phyloP scores from a whole-genome alignment of 1,140 invertebrate species.

The Cataglyphis hispanica region DNA sequence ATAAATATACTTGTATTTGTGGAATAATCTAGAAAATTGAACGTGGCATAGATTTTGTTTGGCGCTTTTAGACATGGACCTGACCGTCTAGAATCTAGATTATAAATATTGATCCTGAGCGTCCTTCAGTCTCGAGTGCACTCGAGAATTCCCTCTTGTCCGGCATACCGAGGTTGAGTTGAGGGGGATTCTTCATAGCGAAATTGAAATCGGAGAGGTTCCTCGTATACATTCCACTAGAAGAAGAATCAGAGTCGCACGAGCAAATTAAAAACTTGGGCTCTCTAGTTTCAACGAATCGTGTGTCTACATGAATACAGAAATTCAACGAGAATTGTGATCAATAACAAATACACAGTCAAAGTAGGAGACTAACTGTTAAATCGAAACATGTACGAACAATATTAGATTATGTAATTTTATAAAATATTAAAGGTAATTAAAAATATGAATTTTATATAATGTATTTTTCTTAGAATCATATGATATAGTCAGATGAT shows the following conservation, averaged over 20 bases:
- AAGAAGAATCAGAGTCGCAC: constrained; percentile 72
- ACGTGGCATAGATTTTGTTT: constrained; percentile 53
- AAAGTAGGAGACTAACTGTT: not conserved
- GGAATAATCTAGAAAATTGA: not conserved
- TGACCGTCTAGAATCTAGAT: constrained; percentile 84
- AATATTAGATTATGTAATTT: not conserved
- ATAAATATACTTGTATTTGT: not conserved
- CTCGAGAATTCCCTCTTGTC: constrained; percentile 82
- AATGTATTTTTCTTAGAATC: not conserved
- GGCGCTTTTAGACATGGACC: constrained; percentile 73
- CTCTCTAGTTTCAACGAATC: constrained; percentile 56
- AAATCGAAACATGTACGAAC: not conserved
- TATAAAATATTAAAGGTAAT: not conserved
- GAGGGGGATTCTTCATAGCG: constrained; percentile 82
- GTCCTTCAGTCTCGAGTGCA: constrained; percentile 83
- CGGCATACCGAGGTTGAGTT: constrained; percentile 78
- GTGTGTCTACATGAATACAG: not conserved
- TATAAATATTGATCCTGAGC: constrained; percentile 86
- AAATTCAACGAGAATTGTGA: not conserved
- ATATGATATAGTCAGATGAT: too few species aligned
- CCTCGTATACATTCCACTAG: constrained; percentile 69
- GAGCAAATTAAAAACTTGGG: constrained; percentile 78
- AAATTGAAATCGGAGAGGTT: constrained; percentile 85
- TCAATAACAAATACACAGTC: constrained; percentile 2
- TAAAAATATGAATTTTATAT: not conserved